Evolutionary conservation across 2,113 vertebrate genomes (phyloP).

Genomic region (Cathartes aura): DNA sequence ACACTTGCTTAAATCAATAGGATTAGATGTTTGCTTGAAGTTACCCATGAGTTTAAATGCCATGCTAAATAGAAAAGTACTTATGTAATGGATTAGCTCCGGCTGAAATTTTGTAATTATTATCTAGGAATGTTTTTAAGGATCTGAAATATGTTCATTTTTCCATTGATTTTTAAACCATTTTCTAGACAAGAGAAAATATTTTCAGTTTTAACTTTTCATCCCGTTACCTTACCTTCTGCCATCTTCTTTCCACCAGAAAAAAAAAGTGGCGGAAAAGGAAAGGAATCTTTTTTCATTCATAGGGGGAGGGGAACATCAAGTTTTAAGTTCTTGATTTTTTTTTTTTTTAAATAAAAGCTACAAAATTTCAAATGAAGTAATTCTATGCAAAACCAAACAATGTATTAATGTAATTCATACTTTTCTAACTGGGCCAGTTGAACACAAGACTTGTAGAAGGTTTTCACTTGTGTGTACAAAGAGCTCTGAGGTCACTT

Average conservation of each 20-base stretch:
- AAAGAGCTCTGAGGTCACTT: neutral
- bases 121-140: neutral
- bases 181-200: neutral
- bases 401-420: neutral
- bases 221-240: neutral
- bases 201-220: neutral
- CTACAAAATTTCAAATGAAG: neutral
- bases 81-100: neutral
- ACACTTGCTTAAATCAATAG: conserved; percentile 21
- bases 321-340: neutral
- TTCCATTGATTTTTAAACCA: neutral
- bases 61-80: neutral
- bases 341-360: neutral
- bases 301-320: neutral
- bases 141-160: neutral
- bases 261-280: neutral
- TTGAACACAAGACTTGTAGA: neutral
- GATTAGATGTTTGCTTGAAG: conserved; percentile 48
- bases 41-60: conserved; percentile 27
- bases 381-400: neutral
- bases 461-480: neutral
- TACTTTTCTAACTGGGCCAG: neutral
- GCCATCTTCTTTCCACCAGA: neutral
- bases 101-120: neutral
- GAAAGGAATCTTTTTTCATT: neutral